Percentiles rank a stretch among this genome's conserved stretches.
These are phyloP conservation scores for Drymodes brunneopygia DNA, from an alignment of 2,113 vertebrate genomes.

Conservation along the genomic window DNA sequence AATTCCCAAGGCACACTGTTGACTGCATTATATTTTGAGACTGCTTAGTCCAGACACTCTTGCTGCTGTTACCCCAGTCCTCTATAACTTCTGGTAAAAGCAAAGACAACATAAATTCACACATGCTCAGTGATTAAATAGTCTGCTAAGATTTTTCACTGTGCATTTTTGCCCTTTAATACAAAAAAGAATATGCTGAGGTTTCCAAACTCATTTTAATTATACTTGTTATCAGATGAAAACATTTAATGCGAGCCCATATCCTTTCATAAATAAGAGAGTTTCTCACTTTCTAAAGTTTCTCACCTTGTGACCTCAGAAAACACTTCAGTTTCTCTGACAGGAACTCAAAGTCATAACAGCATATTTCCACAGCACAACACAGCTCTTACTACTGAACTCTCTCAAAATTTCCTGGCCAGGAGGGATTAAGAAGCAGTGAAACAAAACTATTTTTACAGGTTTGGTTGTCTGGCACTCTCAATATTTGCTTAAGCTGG, in stretches of 20 bases:
- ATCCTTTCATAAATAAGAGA: conserved; percentile 4
- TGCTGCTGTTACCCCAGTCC: neutral
- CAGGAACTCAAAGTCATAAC: conserved; percentile 20
- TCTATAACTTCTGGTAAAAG: neutral
- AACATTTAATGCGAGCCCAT: neutral
- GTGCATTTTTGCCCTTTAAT: neutral
- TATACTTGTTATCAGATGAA: conserved; percentile 14
- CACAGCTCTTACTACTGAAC: neutral
- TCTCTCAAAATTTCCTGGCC: conserved; percentile 47
- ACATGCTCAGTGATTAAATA: neutral
- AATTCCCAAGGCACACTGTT: neutral
- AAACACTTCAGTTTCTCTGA: neutral
- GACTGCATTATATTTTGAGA: neutral
- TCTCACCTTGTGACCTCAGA: conserved; percentile 26
- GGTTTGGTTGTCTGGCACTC: conserved; percentile 35
- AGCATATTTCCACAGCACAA: conserved; percentile 21
- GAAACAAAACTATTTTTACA: conserved; percentile 56
- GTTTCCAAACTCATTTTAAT: neutral
- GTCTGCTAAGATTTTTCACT: neutral
- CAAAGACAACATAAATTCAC: neutral
- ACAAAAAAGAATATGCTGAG: neutral
- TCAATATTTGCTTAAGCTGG: conserved; percentile 22
- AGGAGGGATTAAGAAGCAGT: neutral
- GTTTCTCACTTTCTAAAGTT: conserved; percentile 46
- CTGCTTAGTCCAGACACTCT: neutral